Conservation (phyloP, 2,888 invertebrate genomes). For the Lycia hirtaria region DNA sequence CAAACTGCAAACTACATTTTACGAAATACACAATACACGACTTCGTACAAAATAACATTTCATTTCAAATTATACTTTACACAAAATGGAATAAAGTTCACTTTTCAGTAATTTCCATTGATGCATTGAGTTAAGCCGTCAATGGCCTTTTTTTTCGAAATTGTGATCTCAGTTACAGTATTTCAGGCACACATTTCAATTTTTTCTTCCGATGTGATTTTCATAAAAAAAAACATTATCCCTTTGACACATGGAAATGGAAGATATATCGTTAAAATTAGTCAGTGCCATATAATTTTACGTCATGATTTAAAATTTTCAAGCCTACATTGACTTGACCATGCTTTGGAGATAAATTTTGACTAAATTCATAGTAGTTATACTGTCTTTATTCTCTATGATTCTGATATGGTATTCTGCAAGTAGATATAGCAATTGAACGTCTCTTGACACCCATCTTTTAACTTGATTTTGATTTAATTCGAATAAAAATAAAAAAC, state of each 20-base stretch:
- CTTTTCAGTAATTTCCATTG: not conserved
- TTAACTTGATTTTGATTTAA: not conserved
- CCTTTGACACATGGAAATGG: constrained; percentile 33
- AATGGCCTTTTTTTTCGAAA: not conserved
- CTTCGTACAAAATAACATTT: not conserved
- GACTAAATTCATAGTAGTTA: not conserved
- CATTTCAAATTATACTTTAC: not conserved
- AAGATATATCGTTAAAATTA: constrained; percentile 26
- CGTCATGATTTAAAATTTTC: constrained; percentile 31
- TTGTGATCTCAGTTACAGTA: not conserved
- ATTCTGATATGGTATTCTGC: constrained; percentile 21
- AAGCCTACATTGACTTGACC: constrained; percentile 19
- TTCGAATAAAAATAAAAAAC: not conserved
- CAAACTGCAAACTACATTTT: no score
- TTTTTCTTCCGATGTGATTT: not conserved
- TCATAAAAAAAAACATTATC: not conserved
- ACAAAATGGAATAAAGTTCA: not conserved
- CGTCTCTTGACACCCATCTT: not conserved
- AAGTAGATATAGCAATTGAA: not conserved
- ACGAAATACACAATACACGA: not conserved
- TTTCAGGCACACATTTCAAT: not conserved
- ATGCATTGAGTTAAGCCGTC: not conserved
- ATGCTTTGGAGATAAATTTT: constrained; percentile 19
- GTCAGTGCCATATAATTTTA: constrained; percentile 23
- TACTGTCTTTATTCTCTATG: constrained; percentile 13